Conservation (phyloP, 2,797 vertebrate genomes). For the Leuciscus waleckii region DNA sequence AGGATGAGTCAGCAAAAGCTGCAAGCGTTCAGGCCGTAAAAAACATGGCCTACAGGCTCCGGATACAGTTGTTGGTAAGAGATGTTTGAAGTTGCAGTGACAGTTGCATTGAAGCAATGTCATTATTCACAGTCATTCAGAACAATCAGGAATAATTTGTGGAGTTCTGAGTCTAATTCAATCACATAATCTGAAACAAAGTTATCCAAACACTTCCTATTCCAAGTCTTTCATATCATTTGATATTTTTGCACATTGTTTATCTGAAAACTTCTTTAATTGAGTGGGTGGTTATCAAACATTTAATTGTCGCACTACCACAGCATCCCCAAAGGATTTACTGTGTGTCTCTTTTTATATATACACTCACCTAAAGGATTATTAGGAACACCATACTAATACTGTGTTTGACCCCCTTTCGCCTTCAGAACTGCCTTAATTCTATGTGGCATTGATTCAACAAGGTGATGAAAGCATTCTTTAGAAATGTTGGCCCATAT, state of each 20-base stretch:
- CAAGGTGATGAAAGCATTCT: too few species aligned
- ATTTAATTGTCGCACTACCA: too few species aligned
- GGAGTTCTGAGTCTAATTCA: slow-evolving; percentile 56
- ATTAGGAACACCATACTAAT: too few species aligned
- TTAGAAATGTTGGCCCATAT: too few species aligned
- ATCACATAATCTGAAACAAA: slow-evolving; percentile 19
- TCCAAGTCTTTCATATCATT: neutral
- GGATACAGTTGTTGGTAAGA: slow-evolving; percentile 78
- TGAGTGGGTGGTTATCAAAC: neutral
- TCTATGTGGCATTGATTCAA: too few species aligned
- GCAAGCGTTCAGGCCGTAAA: slow-evolving; percentile 65
- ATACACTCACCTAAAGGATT: too few species aligned
- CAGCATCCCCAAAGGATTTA: neutral
- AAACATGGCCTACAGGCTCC: slow-evolving; percentile 69
- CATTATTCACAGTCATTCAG: slow-evolving; percentile 67
- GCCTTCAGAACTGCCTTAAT: too few species aligned
- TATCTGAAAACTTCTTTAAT: neutral
- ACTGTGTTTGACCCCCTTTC: too few species aligned
- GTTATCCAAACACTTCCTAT: slow-evolving; percentile 6
- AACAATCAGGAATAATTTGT: slow-evolving; percentile 52
- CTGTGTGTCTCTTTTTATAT: neutral
- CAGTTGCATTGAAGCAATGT: slow-evolving; percentile 72
- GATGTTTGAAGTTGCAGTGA: slow-evolving; percentile 62
- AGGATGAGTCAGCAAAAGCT: slow-evolving; percentile 62
- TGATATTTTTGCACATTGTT: neutral